phyloP scores from a whole-genome alignment of 2,113 vertebrate species.

The Chrysemys picta region DNA sequence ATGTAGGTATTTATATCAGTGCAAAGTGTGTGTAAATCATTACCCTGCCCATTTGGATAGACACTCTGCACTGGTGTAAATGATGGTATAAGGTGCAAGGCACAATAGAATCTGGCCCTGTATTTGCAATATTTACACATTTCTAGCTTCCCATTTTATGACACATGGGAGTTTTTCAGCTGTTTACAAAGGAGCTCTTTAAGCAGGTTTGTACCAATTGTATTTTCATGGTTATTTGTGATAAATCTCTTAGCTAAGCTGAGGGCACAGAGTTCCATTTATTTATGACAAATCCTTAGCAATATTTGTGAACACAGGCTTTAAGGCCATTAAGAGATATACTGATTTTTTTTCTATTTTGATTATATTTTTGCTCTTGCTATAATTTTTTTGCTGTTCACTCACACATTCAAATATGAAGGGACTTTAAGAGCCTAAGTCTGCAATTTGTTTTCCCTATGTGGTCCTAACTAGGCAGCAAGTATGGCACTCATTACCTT shows the following conservation, averaged over 20 bases:
- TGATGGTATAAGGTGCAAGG: background rate
- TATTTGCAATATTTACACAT: background rate
- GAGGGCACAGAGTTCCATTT: background rate
- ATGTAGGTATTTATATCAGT: background rate
- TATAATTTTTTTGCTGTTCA: background rate
- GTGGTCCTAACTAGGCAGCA: background rate
- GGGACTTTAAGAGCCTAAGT: background rate
- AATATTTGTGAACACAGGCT: background rate
- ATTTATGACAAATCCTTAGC: background rate
- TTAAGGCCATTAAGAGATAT: background rate
- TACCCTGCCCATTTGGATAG: background rate
- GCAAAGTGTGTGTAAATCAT: conserved; percentile 9
- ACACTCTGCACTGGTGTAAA: background rate
- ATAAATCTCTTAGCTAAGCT: background rate
- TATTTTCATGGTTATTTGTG: background rate
- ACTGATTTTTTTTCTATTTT: background rate
- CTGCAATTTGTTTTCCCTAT: background rate
- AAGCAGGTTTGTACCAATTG: background rate
- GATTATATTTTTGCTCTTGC: background rate
- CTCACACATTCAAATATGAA: background rate
- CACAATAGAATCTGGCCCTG: conserved; percentile 1
- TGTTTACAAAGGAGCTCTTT: background rate
- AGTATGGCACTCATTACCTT: background rate
- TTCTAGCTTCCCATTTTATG: background rate
- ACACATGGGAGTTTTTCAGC: background rate